Conservation (phyloP, 2,888 invertebrate genomes). For the Neocrepidodera transversa region DNA sequence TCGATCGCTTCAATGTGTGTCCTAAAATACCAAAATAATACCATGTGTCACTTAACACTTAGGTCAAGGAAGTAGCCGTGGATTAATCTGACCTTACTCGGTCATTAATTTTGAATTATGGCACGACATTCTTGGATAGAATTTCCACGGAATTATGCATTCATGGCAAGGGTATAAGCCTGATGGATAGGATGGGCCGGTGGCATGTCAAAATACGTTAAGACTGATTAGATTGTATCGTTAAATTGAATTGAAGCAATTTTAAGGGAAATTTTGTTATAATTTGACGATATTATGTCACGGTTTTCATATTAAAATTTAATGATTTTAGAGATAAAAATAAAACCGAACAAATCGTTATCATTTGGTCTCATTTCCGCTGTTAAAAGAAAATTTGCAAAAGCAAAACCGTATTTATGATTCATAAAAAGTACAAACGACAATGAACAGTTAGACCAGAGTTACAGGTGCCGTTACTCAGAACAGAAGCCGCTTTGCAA, state of each 20-base stretch:
- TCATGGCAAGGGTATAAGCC: conserved; percentile 2
- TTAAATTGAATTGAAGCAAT: too few relatives aligned
- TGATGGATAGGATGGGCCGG: background rate
- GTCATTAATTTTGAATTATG: conserved; percentile 20
- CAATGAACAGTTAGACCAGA: conserved; percentile 36
- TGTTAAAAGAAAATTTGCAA: conserved; percentile 11
- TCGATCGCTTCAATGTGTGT: background rate
- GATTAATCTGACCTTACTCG: conserved; percentile 25
- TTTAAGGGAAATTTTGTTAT: too few relatives aligned
- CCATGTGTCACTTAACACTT: conserved; percentile 25
- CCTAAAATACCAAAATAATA: conserved; percentile 25
- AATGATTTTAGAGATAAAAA: too few relatives aligned
- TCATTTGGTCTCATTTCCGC: conserved; percentile 15
- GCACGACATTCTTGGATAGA: conserved; percentile 4
- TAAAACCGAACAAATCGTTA: conserved; percentile 15
- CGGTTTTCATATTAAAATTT: too few relatives aligned
- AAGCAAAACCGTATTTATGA: conserved; percentile 23
- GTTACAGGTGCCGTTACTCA: conserved; percentile 34
- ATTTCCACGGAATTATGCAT: conserved; percentile 10
- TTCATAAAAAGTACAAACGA: conserved; percentile 33
- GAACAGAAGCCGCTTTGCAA: conserved; percentile 24
- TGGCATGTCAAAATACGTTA: background rate
- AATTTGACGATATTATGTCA: too few relatives aligned
- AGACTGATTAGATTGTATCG: too few relatives aligned
- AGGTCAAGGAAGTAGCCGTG: conserved; percentile 26